Base-by-base conservation (phyloP, 2,888 invertebrate species). In the Loripinus fragilis region DNA sequence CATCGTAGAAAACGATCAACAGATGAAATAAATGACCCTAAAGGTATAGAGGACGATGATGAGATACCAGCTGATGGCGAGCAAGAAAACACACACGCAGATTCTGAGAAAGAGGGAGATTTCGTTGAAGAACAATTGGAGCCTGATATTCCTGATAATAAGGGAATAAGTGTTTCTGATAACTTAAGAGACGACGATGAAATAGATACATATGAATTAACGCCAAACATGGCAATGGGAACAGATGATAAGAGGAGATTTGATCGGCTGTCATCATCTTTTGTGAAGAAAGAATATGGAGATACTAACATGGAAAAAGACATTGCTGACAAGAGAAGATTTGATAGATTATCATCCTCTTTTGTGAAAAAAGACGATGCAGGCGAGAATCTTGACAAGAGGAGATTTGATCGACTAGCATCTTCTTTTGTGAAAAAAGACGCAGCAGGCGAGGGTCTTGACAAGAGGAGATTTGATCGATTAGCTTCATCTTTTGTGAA, bases 321-420 rank as follows among this genome's bases (percentile, higher is more conserved):
- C 38, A 38, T 5, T 12, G 12, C 12, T 41, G 35, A 33, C n/a
- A 67, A 67, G 42, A 41, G 67, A 25, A 20, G 41, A 5, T 28
- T 67, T 33, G 67, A 67, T 45, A 41, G 67, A 28, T 38, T 67
- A n/a, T 10, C 23, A 23, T 25, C 42, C 1, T 8, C 17, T 20
- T 67, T 67, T 67, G 67, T 67, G 23, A 41, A 67, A 28, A 65
- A 65, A 33, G 33, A 65, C 10, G 65, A 2, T 33, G 25, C 28
- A 38, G 5, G 8, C 23, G 15, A 5, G 8, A 23, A 52, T 15
- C 5, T 15, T 5, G 60, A 60, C 25, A 28, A 65, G 17, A 8
- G 35, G 33, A 33, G 65, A 33, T 65, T 65, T 38, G 65, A 65
- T 25, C 30, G 65, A 30, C 10, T 65, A n/a, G 23, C 35, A 8